These are phyloP conservation scores for Dioctria linearis DNA, from an alignment of 2,888 invertebrate genomes.

Conservation along the genomic window DNA sequence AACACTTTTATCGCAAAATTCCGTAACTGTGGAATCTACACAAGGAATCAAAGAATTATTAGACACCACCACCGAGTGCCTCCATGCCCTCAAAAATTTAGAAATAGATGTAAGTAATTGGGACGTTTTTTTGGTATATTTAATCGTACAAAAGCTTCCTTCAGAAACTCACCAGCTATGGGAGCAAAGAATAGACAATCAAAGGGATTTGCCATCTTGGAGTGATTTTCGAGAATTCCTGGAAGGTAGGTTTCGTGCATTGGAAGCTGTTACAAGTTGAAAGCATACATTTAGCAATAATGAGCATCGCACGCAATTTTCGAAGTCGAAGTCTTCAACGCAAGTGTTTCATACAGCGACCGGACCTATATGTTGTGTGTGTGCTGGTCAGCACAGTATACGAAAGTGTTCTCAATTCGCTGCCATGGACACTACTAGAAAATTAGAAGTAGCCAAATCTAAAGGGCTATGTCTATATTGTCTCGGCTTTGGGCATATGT, in stretches of 20 bases:
- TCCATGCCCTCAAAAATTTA: not conserved
- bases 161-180: not conserved
- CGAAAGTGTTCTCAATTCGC: not conserved
- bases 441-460: not conserved
- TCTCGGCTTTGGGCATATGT: conserved; percentile 15
- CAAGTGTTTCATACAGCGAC: not conserved
- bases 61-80: not conserved
- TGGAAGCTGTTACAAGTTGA: not conserved
- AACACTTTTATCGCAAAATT: no score
- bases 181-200: not conserved
- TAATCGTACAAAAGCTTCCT: not conserved
- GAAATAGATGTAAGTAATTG: not conserved
- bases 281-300: not conserved
- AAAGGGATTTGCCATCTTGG: conserved; percentile 3
- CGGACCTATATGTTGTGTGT: not conserved
- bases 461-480: conserved; percentile 29
- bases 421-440: not conserved
- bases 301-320: not conserved
- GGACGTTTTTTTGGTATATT: not conserved
- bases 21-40: not conserved
- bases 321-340: not conserved
- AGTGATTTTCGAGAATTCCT: not conserved
- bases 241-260: not conserved
- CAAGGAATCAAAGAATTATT: conserved; percentile 1
- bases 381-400: not conserved